These are phyloP conservation scores for Malurus cyaneus DNA, from an alignment of 2,113 vertebrate species.

Conservation along the genomic window DNA sequence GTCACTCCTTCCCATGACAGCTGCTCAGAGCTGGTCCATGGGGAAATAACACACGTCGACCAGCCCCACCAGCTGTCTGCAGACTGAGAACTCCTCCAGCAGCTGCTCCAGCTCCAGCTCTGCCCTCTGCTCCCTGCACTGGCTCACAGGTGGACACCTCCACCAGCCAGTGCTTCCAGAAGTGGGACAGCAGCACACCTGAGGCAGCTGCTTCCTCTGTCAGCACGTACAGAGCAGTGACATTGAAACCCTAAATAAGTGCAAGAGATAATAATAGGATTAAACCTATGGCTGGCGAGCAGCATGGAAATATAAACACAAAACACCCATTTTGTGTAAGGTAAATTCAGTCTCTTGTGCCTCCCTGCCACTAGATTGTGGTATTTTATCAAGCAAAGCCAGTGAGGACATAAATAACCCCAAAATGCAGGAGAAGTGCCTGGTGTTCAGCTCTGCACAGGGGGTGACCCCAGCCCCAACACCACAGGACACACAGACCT, in stretches of 20 bases:
- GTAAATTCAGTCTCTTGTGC: neutral
- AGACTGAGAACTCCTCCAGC: neutral
- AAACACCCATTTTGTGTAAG: neutral
- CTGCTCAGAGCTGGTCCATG: neutral
- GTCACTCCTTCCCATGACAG: neutral
- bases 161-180: fast-evolving
- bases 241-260: neutral
- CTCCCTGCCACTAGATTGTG: neutral
- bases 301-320: neutral
- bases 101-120: neutral
- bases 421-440: neutral
- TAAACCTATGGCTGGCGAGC: neutral
- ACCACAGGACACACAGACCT: neutral
- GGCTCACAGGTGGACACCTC: neutral
- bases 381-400: neutral
- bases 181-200: neutral
- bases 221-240: neutral
- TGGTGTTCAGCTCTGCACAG: neutral
- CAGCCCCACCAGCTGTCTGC: conserved; percentile 22
- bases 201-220: neutral
- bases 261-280: neutral
- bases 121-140: neutral
- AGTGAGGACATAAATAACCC: neutral
- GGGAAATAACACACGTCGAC: neutral
- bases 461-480: neutral